phyloP scores from a whole-genome alignment of 1,140 invertebrate genomes.

The Sminthurides bifidus region DNA sequence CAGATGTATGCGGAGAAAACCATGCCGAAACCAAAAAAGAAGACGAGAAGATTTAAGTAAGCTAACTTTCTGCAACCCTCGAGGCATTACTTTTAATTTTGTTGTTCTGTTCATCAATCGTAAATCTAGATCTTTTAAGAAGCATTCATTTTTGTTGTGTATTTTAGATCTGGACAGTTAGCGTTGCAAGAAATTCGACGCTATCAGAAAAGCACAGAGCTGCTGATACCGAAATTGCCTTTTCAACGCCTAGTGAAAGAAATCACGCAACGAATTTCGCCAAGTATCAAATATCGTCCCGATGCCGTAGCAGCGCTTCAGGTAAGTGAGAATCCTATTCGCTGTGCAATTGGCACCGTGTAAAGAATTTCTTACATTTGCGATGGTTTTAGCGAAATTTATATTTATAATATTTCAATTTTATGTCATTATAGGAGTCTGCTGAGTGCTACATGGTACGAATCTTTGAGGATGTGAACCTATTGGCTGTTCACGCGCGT shows the following conservation, averaged over 20 bases:
- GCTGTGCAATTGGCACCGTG: not conserved
- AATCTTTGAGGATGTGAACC: constrained; percentile 36
- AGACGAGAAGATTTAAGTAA: no score
- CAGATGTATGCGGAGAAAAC: no score
- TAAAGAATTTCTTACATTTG: not conserved
- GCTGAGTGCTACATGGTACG: constrained; percentile 35
- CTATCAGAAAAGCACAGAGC: no score
- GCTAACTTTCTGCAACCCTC: no score
- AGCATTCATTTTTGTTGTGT: no score
- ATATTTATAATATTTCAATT: no score
- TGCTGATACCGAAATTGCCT: not conserved
- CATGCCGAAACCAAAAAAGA: no score
- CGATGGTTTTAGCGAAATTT: not conserved
- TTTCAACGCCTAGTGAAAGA: not conserved
- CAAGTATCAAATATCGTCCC: not conserved
- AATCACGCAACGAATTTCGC: not conserved
- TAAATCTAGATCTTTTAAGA: no score
- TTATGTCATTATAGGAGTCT: constrained; percentile 35
- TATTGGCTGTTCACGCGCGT: constrained; percentile 36
- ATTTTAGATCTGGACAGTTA: no score
- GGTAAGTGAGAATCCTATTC: not conserved
- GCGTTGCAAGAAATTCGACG: no score
- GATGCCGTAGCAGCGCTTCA: not conserved
- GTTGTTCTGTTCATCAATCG: no score
- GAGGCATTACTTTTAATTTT: no score